Evolutionary conservation across 2,888 invertebrate species (phyloP), one percentile per base, ranked within the genome.

Genomic region (Eupithecia dodoneata): DNA sequence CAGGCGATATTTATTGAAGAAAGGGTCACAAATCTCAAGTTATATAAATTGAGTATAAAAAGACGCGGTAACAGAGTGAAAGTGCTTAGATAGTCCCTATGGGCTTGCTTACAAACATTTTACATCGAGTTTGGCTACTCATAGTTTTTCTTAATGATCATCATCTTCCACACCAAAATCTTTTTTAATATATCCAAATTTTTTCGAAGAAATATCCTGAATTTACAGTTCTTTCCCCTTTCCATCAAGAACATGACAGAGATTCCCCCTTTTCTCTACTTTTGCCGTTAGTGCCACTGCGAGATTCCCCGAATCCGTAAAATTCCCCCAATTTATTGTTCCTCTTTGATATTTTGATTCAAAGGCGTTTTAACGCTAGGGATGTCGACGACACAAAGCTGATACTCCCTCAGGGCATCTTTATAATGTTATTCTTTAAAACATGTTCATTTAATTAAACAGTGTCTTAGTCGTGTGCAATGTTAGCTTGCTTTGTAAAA

Each of bases 261-360:
- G 70, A 72, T 45, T 69, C 41, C 41, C 42, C 72, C 70, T 67
- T 66, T 75, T 70, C 52, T 63, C 49, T 52, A 72, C 72, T 73
- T 75, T 70, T 45, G 65, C 70, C 65, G 72, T 77, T 75, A 75
- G 70, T 65, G 66, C 66, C 55, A 65, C 75, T 75, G 71, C 59
- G 52, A 65, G 52, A 73, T 70, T 75, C 65, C 66, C 47, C 69
- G 67, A 71, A 73, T 73, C 73, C 71, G 75, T 71, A 75, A 78
- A 75, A 78, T 78, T 78, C 73, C 44, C 45, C 77, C 77, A 78
- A 75, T 78, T 78, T 78, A 73, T 75, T 71, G 70, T 73, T 78
- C 52, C 52, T 71, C 75, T 78, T 78, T 78, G 77, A 78, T 75
- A 78, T 78, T 78, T 78, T 78, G 75, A 78, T 78, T 78, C 73